Evolutionary conservation across 2,888 invertebrate genomes (phyloP).

Genomic region (Hymenopus coronatus): DNA sequence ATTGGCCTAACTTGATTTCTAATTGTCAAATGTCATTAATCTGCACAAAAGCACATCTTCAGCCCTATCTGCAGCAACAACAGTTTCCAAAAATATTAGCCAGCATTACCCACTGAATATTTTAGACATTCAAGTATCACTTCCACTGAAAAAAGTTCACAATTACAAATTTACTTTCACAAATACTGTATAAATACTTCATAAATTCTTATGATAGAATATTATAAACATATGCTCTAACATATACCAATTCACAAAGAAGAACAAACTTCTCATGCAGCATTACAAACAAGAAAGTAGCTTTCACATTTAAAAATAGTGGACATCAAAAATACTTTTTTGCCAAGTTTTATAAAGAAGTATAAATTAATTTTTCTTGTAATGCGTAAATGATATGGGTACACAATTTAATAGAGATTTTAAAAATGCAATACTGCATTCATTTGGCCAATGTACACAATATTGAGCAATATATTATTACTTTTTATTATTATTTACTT

Average conservation of each 20-base stretch:
- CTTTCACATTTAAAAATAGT: background rate
- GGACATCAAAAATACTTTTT: background rate
- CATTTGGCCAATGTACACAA: background rate
- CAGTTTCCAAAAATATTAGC: background rate
- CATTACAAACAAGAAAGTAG: background rate
- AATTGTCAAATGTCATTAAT: too few relatives aligned
- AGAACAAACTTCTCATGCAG: background rate
- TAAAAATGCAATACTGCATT: background rate
- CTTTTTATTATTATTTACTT: background rate
- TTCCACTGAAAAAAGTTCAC: background rate
- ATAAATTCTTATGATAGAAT: background rate
- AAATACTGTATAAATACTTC: background rate
- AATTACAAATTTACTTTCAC: background rate
- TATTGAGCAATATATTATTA: background rate
- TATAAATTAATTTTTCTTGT: background rate
- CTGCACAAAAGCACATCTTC: too few relatives aligned
- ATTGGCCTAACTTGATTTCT: too few relatives aligned
- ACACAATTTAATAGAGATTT: background rate
- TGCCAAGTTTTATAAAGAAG: background rate
- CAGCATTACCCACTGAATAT: background rate
- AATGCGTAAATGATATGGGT: background rate
- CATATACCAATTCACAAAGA: background rate
- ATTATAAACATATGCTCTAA: background rate
- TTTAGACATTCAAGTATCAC: too few relatives aligned
- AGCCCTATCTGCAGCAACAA: background rate